phyloP scores from a whole-genome alignment of 2,888 invertebrate species.

The Monochamus alternatus region DNA sequence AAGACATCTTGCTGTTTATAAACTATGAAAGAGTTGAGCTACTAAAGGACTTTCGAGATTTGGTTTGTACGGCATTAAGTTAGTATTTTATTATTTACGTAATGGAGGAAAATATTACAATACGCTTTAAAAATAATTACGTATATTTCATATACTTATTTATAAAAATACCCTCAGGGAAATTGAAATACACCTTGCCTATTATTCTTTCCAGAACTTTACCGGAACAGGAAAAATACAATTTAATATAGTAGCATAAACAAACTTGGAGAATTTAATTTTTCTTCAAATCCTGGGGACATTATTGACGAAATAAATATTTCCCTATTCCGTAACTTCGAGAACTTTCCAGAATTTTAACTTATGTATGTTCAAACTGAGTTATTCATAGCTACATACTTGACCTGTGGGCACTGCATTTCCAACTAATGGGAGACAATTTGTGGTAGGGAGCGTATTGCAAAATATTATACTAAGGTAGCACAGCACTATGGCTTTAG shows the following conservation, averaged over 20 bases:
- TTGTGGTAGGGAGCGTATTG: background rate
- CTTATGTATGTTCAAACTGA: background rate
- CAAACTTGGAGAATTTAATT: conserved; percentile 24
- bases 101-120: background rate
- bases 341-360: background rate
- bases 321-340: background rate
- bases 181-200: conserved; percentile 24
- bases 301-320: conserved; percentile 31
- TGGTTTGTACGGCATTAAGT: background rate
- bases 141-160: conserved; percentile 16
- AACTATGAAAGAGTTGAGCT: background rate
- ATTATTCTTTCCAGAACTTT: conserved; percentile 16
- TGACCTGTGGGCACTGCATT: background rate
- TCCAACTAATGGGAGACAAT: no score
- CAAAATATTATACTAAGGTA: no score
- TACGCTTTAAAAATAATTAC: conserved; percentile 8
- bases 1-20: no score
- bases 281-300: conserved; percentile 22
- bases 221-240: conserved; percentile 19
- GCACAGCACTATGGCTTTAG: no score
- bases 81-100: background rate
- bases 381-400: background rate
- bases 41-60: background rate
- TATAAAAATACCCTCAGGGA: conserved; percentile 28
- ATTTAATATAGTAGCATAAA: conserved; percentile 31